Percentiles rank a stretch among this genome's conserved stretches.
Evolutionary conservation across 1,140 invertebrate genomes (phyloP).

Genomic region (Drosophila leontia): DNA sequence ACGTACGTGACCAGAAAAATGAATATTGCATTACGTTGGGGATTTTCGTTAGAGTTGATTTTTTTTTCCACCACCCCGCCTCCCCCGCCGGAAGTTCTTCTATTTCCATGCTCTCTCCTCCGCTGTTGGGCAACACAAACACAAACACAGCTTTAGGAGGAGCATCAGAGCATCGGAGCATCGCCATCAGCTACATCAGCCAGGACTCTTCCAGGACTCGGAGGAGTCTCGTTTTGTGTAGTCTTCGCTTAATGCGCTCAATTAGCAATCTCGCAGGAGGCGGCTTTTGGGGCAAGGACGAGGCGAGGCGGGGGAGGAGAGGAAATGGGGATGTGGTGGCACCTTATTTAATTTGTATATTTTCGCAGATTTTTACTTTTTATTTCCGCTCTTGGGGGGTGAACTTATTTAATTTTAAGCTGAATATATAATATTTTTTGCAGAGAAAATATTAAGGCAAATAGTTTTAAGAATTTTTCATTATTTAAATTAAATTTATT

Average conservation of each 20-base stretch:
- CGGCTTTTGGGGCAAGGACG: slow-evolving; percentile 3
- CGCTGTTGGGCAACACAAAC: slow-evolving; percentile 50
- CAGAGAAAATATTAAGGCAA: no score
- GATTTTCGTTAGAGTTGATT: slow-evolving; percentile 72
- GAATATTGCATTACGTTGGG: slow-evolving; percentile 82
- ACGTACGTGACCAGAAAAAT: slow-evolving; percentile 84
- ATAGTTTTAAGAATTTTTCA: no score
- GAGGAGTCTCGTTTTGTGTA: slow-evolving; percentile 23
- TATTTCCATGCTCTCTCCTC: slow-evolving; percentile 58
- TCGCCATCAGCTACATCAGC: not conserved
- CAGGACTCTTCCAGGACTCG: slow-evolving; percentile 9
- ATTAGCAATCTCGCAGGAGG: slow-evolving; percentile 52
- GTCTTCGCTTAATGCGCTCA: slow-evolving; percentile 54
- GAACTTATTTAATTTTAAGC: not conserved
- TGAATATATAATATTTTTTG: no score
- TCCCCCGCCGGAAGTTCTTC: slow-evolving; percentile 68
- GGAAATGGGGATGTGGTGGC: slow-evolving; percentile 2
- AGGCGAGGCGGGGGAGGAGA: not conserved
- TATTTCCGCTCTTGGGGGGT: not conserved
- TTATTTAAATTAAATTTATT: no score
- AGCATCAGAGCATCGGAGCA: slow-evolving; percentile 1
- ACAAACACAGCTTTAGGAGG: no score
- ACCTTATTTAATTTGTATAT: slow-evolving; percentile 51
- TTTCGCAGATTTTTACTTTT: slow-evolving; percentile 12
- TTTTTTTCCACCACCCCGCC: not conserved